phyloP scores from a whole-genome alignment of 2,797 vertebrate genomes.

The Argya squamiceps region DNA sequence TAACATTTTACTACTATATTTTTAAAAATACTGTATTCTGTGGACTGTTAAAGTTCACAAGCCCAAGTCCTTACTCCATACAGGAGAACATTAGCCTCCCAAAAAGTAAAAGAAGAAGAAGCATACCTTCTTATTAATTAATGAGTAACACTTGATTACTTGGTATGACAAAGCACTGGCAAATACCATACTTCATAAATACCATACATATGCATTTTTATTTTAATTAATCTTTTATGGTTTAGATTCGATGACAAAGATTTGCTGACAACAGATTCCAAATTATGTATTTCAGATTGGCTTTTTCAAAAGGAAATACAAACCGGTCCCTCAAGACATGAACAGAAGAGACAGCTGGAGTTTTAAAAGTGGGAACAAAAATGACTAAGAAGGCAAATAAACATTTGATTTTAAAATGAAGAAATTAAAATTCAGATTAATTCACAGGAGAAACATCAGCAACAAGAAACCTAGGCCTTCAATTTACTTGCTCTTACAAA shows the following conservation, averaged over 20 bases:
- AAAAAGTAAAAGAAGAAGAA: background rate
- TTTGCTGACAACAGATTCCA: constrained; percentile 1
- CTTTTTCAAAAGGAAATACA: constrained; percentile 91
- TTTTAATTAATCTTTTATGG: background rate
- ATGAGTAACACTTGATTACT: background rate
- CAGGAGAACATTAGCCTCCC: background rate
- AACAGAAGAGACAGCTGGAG: constrained; percentile 88
- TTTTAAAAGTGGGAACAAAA: constrained; percentile 83
- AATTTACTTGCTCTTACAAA: background rate
- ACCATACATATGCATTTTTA: background rate
- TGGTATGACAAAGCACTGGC: background rate
- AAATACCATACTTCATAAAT: background rate
- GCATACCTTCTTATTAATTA: background rate
- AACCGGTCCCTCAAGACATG: constrained; percentile 67
- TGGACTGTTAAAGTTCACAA: background rate
- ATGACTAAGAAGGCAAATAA: constrained; percentile 62
- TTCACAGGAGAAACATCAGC: constrained; percentile 25
- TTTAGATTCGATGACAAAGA: background rate
- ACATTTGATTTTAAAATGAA: constrained; percentile 22
- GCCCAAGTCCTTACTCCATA: background rate
- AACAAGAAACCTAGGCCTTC: background rate
- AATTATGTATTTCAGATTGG: constrained; percentile 83
- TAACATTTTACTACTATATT: background rate
- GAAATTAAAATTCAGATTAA: constrained; percentile 32
- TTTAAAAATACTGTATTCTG: background rate